A percentile compares a stretch with the other conserved stretches of the same genome.
Evolutionary conservation across 2,113 vertebrate genomes (phyloP).

Genomic region (Ceuthmochares aereus): DNA sequence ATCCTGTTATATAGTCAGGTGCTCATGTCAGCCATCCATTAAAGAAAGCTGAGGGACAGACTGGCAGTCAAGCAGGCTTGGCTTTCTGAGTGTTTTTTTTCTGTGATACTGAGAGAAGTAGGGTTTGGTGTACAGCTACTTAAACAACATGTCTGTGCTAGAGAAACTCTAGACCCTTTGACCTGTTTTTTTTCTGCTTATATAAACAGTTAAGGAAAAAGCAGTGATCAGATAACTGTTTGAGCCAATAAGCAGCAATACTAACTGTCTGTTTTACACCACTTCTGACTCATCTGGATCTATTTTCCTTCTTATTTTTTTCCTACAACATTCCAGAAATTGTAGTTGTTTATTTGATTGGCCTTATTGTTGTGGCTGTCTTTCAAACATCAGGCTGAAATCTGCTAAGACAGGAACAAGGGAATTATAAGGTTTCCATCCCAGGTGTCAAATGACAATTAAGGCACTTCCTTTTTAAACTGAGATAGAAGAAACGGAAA

Average conservation of each 20-base stretch:
- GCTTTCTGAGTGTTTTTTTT: background rate
- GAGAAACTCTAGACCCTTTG: background rate
- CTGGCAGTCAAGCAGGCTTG: background rate
- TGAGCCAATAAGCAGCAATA: background rate
- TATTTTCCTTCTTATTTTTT: background rate
- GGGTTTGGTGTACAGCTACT: background rate
- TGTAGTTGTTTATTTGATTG: background rate
- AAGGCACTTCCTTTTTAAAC: slow-evolving; percentile 20
- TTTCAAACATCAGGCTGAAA: background rate
- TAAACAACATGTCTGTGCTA: background rate
- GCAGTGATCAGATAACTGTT: background rate
- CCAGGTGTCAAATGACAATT: slow-evolving; percentile 24
- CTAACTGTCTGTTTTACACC: background rate
- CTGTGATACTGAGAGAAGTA: background rate
- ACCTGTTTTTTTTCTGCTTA: background rate
- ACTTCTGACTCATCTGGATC: background rate
- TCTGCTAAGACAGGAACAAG: background rate
- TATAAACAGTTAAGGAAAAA: background rate
- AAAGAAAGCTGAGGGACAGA: background rate
- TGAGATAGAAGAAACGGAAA: background rate
- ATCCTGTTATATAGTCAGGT: background rate
- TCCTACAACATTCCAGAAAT: background rate
- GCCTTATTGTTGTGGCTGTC: background rate
- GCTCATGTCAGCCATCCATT: background rate
- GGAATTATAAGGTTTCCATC: slow-evolving; percentile 3